These are phyloP conservation scores for Tricholaema leucomelas DNA, from an alignment of 2,113 vertebrate genomes.

Conservation along the genomic window DNA sequence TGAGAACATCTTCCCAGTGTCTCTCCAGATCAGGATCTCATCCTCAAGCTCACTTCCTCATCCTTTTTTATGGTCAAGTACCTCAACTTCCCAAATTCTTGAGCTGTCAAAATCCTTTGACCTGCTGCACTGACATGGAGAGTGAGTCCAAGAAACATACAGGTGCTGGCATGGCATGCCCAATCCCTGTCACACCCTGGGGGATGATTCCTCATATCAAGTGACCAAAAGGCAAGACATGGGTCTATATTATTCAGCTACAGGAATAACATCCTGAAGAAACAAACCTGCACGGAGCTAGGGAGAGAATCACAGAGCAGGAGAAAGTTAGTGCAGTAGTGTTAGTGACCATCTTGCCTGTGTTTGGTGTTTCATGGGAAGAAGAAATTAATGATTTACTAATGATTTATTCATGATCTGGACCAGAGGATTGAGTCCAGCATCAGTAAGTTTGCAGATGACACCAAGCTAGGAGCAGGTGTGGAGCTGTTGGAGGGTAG, in stretches of 20 bases:
- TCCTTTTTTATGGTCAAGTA: neutral
- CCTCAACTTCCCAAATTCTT: neutral
- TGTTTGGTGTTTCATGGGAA: neutral
- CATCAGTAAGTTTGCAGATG: no score
- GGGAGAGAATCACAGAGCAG: neutral
- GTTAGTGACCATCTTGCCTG: neutral
- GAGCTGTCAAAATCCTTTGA: neutral
- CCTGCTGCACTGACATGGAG: neutral
- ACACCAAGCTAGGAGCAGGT: no score
- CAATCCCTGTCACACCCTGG: neutral
- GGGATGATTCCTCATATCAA: neutral
- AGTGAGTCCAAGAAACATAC: neutral
- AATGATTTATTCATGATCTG: no score
- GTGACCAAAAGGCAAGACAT: neutral
- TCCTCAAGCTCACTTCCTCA: neutral
- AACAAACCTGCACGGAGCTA: neutral
- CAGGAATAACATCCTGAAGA: neutral
- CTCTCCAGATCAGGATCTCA: neutral
- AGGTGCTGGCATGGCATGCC: neutral
- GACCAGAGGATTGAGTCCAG: no score
- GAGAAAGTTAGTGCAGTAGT: neutral
- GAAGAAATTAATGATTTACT: no score
- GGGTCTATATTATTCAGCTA: neutral
- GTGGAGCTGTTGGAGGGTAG: no score
- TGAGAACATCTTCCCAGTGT: neutral